Conservation (phyloP, 2,797 vertebrate species). For the Pseudomugil tenellus region DNA sequence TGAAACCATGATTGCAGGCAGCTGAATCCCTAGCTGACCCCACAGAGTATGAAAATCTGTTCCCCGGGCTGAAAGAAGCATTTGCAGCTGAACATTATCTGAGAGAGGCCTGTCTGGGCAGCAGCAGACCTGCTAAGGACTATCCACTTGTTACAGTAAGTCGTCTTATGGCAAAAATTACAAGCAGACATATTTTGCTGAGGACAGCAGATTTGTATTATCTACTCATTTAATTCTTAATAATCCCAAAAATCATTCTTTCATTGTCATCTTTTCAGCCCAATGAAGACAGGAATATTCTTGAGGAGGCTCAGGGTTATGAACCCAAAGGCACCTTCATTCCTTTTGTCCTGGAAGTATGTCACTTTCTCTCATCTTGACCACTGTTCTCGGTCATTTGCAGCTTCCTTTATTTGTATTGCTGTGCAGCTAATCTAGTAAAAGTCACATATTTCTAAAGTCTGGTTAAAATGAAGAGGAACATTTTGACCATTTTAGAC, state of each 20-base stretch:
- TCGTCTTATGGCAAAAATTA: not conserved
- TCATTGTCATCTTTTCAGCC: slow-evolving; percentile 78
- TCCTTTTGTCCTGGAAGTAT: slow-evolving; percentile 55
- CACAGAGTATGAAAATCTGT: slow-evolving; percentile 98
- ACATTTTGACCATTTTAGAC: not conserved
- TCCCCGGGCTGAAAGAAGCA: slow-evolving; percentile 95
- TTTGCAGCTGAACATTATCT: slow-evolving; percentile 93
- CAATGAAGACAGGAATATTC: slow-evolving; percentile 95
- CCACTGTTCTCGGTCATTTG: not conserved
- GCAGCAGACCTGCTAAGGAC: slow-evolving; percentile 87
- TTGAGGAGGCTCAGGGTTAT: slow-evolving; percentile 93
- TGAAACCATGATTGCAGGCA: slow-evolving; percentile 72
- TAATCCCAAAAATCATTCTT: not conserved
- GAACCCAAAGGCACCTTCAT: slow-evolving; percentile 78
- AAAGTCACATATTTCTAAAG: not conserved
- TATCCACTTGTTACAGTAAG: slow-evolving; percentile 95
- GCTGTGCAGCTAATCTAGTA: not conserved
- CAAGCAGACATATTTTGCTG: not conserved
- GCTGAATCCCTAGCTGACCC: slow-evolving; percentile 97
- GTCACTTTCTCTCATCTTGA: slow-evolving; percentile 12
- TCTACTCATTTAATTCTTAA: not conserved
- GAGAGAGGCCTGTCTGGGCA: slow-evolving; percentile 83
- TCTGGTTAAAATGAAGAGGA: not conserved
- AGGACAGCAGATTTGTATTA: not conserved
- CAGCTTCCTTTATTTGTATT: not conserved